phyloP scores from a whole-genome alignment of 2,113 vertebrate genomes.

The Platanista minor region DNA sequence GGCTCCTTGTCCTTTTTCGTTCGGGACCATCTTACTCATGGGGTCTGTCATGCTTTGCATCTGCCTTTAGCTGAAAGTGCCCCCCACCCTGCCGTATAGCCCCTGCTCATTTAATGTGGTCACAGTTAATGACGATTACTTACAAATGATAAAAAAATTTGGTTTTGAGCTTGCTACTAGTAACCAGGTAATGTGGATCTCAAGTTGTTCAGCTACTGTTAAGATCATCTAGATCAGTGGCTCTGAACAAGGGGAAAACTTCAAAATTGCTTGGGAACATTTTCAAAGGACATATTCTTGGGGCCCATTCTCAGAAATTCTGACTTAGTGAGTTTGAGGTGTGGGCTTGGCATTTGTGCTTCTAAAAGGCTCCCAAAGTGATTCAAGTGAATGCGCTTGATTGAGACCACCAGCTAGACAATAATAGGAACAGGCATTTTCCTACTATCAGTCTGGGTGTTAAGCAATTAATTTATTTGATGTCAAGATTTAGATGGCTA shows the following conservation, averaged over 20 bases:
- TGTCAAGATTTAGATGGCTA: conserved; percentile 15
- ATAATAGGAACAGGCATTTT: neutral
- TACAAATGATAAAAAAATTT: neutral
- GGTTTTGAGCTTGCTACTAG: neutral
- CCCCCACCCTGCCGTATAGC: neutral
- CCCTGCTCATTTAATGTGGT: neutral
- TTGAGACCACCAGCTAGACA: neutral
- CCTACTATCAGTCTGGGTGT: neutral
- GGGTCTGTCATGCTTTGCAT: neutral
- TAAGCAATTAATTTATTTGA: neutral
- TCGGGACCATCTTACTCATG: neutral
- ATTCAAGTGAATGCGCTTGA: neutral
- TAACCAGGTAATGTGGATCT: neutral
- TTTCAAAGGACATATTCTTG: neutral
- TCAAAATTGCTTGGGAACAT: neutral
- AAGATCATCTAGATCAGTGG: neutral
- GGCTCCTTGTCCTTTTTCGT: neutral
- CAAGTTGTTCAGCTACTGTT: neutral
- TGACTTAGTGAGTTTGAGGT: neutral
- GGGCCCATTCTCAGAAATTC: neutral
- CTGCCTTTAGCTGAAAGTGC: neutral
- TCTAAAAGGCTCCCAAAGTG: neutral
- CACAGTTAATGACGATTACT: neutral
- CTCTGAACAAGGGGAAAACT: neutral
- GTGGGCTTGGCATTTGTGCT: neutral